Percentiles rank a stretch among this genome's conserved stretches.
Evolutionary conservation across 2,113 vertebrate species (phyloP).

Genomic region (Hippocampus barbouri): DNA sequence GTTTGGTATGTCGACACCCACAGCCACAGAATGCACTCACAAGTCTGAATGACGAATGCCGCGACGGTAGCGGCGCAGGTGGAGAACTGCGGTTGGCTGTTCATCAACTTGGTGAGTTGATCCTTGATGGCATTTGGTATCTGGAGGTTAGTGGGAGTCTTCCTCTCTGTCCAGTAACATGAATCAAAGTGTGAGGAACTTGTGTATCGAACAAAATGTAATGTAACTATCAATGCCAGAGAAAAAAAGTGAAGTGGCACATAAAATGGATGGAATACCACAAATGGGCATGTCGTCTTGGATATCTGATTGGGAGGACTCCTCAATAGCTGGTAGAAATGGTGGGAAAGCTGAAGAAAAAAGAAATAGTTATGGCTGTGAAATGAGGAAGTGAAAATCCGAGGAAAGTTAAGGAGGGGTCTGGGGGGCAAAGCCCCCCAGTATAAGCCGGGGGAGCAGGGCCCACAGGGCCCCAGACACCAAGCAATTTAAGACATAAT

Average conservation of each 20-base stretch:
- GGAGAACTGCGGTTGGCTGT: conserved; percentile 70
- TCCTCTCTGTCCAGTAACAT: conserved; percentile 65
- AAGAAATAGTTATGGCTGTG: neutral
- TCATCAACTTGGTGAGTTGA: conserved; percentile 74
- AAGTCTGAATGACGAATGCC: conserved; percentile 84
- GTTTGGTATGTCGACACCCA: neutral
- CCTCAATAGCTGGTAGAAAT: conserved; percentile 63
- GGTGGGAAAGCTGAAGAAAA: conserved; percentile 51
- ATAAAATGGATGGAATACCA: conserved; percentile 66
- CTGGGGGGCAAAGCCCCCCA: no score
- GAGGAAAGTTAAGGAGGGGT: no score
- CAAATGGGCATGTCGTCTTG: conserved; percentile 52
- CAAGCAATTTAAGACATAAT: no score
- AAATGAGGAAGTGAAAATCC: no score
- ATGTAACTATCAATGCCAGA: neutral
- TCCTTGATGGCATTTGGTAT: conserved; percentile 72
- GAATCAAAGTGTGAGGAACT: neutral
- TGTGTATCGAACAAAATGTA: neutral
- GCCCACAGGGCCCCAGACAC: no score
- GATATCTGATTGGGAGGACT: conserved; percentile 4
- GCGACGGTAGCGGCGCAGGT: conserved; percentile 80
- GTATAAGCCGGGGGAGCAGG: no score
- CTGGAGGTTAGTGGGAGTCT: conserved; percentile 61
- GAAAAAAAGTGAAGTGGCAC: neutral
- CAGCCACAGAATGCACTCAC: conserved; percentile 66